Evolutionary conservation across 1,140 invertebrate genomes (phyloP), one percentile per base, ranked within the genome.

Genomic region (Nasonia longicornis): DNA sequence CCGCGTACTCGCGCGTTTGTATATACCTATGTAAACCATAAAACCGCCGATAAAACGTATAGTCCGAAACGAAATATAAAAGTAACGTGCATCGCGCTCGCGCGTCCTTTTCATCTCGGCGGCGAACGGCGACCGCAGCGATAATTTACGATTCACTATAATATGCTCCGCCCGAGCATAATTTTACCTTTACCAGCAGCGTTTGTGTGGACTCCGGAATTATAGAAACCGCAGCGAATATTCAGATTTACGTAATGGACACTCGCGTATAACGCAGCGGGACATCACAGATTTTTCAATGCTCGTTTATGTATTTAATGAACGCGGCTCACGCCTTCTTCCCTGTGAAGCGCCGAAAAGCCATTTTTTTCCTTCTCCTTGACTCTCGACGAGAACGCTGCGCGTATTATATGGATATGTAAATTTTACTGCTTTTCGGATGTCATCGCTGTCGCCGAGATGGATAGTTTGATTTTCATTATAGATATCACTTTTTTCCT

Each of bases 221-320:
- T 58, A 81, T 81, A 81, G 78, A 80, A 75, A 35, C 71, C 63
- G 72, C 26, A 58, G 38, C 71, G 42, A 69, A 66, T 58, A 77
- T 81, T 81, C 80, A 81, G 77, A 81, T 81, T 81, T 72, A 77
- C 67, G 52, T 81, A 81, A 77, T 77, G 4, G 31, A 31, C 69
- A 77, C 74, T 12, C 45, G 45, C 12, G 12, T 48, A 76, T 70
- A 81, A 76, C 80, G 20, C 80, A 81, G 80, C 80, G 45, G 80
- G 80, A 58, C 70, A 81, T 77, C 31, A 77, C 52, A 76, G 64
- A 81, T 81, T 63, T 72, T 81, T 77, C 45, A 52, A 69, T 66
- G 42, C 70, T 42, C 70, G 35, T 35, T 71, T 35, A 71, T 20
- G 35, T 20, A 16, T 71, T 71, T 71, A 71, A 71, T 42, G 26